Evolutionary conservation across 1,140 invertebrate species (phyloP).

Genomic region (Colletes gigas): DNA sequence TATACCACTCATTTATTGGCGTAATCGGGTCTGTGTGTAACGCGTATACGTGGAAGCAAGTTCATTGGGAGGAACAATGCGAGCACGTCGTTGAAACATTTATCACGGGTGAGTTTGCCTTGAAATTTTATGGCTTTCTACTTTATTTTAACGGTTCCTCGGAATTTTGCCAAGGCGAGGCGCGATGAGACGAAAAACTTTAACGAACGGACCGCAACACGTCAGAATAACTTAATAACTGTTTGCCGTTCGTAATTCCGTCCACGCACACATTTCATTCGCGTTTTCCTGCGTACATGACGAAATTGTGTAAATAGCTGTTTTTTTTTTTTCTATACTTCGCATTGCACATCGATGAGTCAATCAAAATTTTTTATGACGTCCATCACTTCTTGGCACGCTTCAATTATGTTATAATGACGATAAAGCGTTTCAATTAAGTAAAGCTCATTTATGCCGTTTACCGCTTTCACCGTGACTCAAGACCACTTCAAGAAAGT

Average conservation of each 20-base stretch:
- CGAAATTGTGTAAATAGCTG: conserved; percentile 49
- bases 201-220: not conserved
- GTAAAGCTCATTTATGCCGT: conserved; percentile 44
- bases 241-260: conserved; percentile 14
- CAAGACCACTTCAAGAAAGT: conserved; percentile 71
- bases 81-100: conserved; percentile 49
- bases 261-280: conserved; percentile 12
- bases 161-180: conserved; percentile 9
- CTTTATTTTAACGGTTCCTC: conserved; percentile 40
- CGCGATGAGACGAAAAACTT: conserved; percentile 9
- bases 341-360: conserved; percentile 30
- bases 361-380: conserved; percentile 24
- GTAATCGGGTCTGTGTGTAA: not conserved
- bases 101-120: conserved; percentile 58
- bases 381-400: conserved; percentile 20
- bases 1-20: not conserved
- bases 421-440: conserved; percentile 25
- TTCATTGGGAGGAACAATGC: conserved; percentile 48
- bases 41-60: not conserved
- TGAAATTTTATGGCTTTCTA: conserved; percentile 49
- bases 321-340: conserved; percentile 18
- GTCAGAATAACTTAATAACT: conserved; percentile 7
- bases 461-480: conserved; percentile 77
- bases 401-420: conserved; percentile 4
- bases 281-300: conserved; percentile 33